Evolutionary conservation across 2,113 vertebrate genomes (phyloP).

Genomic region (Chloroceryle aenea): DNA sequence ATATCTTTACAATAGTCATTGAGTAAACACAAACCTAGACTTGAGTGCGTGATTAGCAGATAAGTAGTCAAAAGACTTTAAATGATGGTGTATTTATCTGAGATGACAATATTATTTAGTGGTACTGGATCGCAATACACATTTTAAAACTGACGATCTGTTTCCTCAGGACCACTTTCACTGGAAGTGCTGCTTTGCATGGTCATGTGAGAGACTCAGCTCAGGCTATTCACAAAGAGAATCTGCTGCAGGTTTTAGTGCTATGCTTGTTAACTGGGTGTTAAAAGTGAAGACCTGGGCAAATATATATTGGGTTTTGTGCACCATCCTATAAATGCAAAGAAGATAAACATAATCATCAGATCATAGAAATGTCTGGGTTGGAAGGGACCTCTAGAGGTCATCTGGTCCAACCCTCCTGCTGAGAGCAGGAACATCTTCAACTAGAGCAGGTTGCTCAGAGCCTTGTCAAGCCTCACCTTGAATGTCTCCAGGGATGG

Average conservation of each 20-base stretch:
- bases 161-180: background rate
- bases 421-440: too few relatives aligned
- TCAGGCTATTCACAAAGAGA: background rate
- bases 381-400: too few relatives aligned
- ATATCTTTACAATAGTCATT: background rate
- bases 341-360: background rate
- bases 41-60: background rate
- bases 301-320: background rate
- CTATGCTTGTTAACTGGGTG: background rate
- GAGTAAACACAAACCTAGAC: background rate
- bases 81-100: background rate
- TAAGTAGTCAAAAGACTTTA: background rate
- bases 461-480: too few relatives aligned
- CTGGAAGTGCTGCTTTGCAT: background rate
- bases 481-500: too few relatives aligned
- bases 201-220: background rate
- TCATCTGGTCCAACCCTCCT: too few relatives aligned
- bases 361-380: too few relatives aligned
- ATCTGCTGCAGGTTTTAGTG: background rate
- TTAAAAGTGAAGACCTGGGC: background rate
- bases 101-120: background rate
- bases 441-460: too few relatives aligned
- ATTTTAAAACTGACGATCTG: background rate
- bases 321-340: background rate
- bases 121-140: background rate